phyloP scores from a whole-genome alignment of 2,113 vertebrate genomes.

The Lamprologus lemairii region DNA sequence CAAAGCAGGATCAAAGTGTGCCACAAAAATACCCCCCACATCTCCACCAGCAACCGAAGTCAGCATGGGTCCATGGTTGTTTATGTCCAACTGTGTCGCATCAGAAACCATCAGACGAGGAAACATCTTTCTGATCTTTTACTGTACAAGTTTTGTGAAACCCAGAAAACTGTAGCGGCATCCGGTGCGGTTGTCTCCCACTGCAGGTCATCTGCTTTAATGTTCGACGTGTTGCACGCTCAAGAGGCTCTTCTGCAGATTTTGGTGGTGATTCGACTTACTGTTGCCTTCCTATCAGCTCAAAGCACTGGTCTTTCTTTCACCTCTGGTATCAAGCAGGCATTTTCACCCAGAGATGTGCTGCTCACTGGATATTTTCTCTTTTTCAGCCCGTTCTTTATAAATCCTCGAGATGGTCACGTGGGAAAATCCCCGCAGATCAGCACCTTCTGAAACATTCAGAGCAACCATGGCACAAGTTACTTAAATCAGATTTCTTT shows the following conservation, averaged over 20 bases:
- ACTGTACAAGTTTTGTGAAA: not conserved
- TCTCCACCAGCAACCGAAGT: not conserved
- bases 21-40: not conserved
- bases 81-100: not conserved
- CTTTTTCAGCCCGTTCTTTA: not conserved
- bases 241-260: not conserved
- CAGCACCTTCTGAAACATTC: not conserved
- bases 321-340: not conserved
- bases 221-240: fast-evolving
- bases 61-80: not conserved
- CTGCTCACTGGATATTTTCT: not conserved
- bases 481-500: not conserved
- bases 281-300: not conserved
- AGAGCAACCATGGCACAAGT: not conserved
- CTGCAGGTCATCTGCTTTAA: not conserved
- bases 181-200: not conserved
- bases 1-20: not conserved
- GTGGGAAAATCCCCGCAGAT: not conserved
- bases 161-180: fast-evolving
- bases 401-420: not conserved
- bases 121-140: not conserved
- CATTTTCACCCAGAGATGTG: not conserved
- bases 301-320: not conserved
- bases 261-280: not conserved
- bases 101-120: not conserved